Evolutionary conservation across 2,113 vertebrate species (phyloP).

Genomic region (Mesoclemmys tuberculata): DNA sequence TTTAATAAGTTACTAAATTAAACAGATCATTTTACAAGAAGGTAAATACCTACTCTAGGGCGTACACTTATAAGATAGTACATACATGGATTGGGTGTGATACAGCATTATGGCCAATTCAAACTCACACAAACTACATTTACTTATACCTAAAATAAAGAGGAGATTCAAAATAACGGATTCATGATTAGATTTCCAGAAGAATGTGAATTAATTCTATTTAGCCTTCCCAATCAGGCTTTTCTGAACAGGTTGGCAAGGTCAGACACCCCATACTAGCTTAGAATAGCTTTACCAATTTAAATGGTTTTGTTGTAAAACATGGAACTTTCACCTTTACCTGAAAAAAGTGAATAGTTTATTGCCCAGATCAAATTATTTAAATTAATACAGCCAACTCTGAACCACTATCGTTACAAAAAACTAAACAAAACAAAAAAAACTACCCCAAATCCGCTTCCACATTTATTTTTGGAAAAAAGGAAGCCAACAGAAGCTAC

Average conservation of each 20-base stretch:
- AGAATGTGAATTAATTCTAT: conserved; percentile 16
- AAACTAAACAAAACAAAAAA: too few species aligned
- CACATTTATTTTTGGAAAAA: background rate
- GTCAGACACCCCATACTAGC: background rate
- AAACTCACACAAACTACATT: background rate
- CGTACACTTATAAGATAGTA: background rate
- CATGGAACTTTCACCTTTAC: background rate
- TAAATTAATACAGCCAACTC: background rate
- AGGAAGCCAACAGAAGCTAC: background rate
- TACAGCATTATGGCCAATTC: background rate
- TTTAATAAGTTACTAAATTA: background rate
- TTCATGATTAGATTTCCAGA: background rate
- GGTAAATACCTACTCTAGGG: background rate
- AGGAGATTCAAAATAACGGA: background rate
- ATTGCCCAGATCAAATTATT: background rate
- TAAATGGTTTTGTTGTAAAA: background rate
- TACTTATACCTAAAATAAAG: background rate
- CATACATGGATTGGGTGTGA: background rate
- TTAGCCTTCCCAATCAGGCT: background rate
- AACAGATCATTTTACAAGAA: background rate
- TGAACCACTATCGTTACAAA: too few species aligned
- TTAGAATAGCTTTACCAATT: background rate
- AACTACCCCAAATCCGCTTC: background rate
- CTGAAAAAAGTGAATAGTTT: background rate
- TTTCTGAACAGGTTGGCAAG: background rate